Base-by-base conservation (phyloP, 2,113 vertebrate genomes). In the Tachysurus vachellii region DNA sequence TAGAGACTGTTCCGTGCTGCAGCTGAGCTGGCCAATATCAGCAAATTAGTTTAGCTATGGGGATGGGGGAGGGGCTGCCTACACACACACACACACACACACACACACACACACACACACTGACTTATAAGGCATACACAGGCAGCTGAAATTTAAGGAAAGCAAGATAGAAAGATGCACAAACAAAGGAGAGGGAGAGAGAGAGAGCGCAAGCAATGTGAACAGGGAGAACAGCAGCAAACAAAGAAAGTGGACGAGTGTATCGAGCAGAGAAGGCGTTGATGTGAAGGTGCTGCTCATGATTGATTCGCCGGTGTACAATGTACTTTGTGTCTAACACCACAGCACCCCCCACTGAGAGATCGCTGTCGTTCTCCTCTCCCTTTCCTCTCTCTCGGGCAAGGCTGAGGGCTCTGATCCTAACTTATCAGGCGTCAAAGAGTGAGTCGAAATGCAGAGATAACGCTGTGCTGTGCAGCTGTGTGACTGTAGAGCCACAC, bases 11-110 rank as follows among this genome's bases (percentile, higher is more conserved):
- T 86, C 61, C 70, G 90, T 90, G 90, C 93, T 83, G 91, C 92
- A 94, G 93, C 94, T 94, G 94, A 95, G 93, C 92, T 93, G 88
- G 92, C 94, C 93, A 95, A 94, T 95, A 94, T 94, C 93, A 92
- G 92, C 93, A 94, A 95, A 95, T 94, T 92, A 94, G 93, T 94
- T 94, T 93, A 94, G 93, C 92, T 92, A 92, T 88, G 82, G 79
- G 85, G 85, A 86, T 83, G 88, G 89, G 88, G 83, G 83, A 86
- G 71, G 87, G 76, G 76, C 16, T 54, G 57, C 54, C 47, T 47
- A 36, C 83, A 80, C 50, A 79, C 83, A 57, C 54, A 80, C 79
- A 59, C 79, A 59, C 54, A 42, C 77, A 80, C 28, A 36, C 54
- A 80, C 79, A 59, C 79, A 80, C 28, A 31, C 76, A 79, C 47